phyloP scores from a whole-genome alignment of 2,113 vertebrate species.

The Perca schrenkii region DNA sequence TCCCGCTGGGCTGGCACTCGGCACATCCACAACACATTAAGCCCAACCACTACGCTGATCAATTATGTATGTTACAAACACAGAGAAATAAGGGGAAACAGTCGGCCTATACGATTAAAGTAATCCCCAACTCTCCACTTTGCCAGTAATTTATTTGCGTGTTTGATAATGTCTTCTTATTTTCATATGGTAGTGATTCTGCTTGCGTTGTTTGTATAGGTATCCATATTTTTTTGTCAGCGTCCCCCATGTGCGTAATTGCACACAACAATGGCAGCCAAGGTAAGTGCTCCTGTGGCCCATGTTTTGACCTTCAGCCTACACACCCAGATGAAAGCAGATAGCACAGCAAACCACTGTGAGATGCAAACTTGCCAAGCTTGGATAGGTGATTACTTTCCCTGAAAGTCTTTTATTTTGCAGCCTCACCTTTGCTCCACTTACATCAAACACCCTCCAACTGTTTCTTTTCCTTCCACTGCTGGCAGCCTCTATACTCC shows the following conservation, averaged over 20 bases:
- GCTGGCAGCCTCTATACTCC: slow-evolving; percentile 26
- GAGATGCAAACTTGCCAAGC: slow-evolving; percentile 11
- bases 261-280: slow-evolving; percentile 10
- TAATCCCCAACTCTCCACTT: slow-evolving; percentile 64
- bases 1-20: slow-evolving; percentile 62
- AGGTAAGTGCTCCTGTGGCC: slow-evolving; percentile 21
- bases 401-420: slow-evolving; percentile 41
- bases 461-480: slow-evolving; percentile 39
- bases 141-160: slow-evolving; percentile 50
- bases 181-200: slow-evolving; percentile 49
- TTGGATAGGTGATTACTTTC: slow-evolving; percentile 24
- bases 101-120: slow-evolving; percentile 38
- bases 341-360: slow-evolving; percentile 10
- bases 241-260: neutral
- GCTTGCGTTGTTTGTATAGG: slow-evolving; percentile 8
- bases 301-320: slow-evolving; percentile 38
- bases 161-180: slow-evolving; percentile 52
- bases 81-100: slow-evolving; percentile 36
- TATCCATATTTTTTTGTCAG: slow-evolving; percentile 13
- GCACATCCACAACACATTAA: slow-evolving; percentile 64
- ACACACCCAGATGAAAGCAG: slow-evolving; percentile 33
- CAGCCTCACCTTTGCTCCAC: slow-evolving; percentile 64
- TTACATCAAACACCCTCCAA: slow-evolving; percentile 56
- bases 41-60: slow-evolving; percentile 56
- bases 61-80: slow-evolving; percentile 71